Evolutionary conservation across 53 echinoderm and acorn worm genomes (phyloP), one percentile per base, ranked within the genome.

Genomic region (Temnopleurus reevesii): DNA sequence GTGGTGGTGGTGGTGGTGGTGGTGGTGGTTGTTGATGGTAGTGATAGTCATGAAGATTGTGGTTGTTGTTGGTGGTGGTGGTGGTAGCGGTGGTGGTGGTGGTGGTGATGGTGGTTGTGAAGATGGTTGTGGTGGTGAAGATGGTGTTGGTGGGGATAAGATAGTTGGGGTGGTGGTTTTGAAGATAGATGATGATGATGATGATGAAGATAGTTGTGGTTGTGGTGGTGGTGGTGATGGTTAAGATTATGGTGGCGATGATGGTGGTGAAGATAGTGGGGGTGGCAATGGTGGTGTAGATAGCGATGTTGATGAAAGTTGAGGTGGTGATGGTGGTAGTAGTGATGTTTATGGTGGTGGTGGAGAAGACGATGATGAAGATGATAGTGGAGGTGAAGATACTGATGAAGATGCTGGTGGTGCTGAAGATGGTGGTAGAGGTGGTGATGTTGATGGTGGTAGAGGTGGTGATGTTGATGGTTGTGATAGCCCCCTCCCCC

Each of bases 61-160:
- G 35, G 23, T 38, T 26, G 9, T 0, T 0, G 5, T 19, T 49
- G 1, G 8, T 38, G 19, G 34, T 25, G 10, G 34, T 76, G 81
- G 51, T 49, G 46, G 47, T 51, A 47, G 4, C 45, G 71, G 9
- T 86, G 64, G 24, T 59, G 87, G 23, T 86, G 64, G 12, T 59
- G 87, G 4, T 4, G 45, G 23, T 41, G 41, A 21, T 86, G 59
- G 3, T 44, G 86, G 63, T 86, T 61, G 63, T 43, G 61, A 60
- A 35, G 86, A 36, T 60, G 86, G 38, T 60, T 59, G 18, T 60
- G 86, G 58, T 60, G 60, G 24, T 87, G 87, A 45, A 64, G 87
- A 65, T 87, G 65, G 65, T 65, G 65, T 1, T 87, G 87, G 45
- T 65, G 65, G 44, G 65, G 89, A 45, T 64, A n/a, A n/a, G 89